Percentiles rank a stretch among this genome's conserved stretches.
These are phyloP conservation scores for Diachasmimorpha longicaudata DNA, from an alignment of 1,140 invertebrate genomes.

Conservation along the genomic window DNA sequence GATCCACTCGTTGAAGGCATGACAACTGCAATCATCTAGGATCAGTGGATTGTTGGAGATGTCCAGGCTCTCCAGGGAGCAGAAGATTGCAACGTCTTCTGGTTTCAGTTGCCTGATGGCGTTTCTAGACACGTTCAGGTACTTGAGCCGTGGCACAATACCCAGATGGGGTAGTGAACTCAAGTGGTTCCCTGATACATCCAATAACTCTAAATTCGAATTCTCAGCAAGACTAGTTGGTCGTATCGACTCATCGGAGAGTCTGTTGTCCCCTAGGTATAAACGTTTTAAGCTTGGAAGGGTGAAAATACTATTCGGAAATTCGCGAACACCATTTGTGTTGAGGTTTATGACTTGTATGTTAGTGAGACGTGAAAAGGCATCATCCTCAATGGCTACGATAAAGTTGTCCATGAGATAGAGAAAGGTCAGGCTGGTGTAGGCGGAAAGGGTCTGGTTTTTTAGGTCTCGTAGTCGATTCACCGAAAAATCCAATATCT, in stretches of 20 bases:
- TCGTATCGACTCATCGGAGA: conserved; percentile 41
- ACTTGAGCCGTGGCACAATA: conserved; percentile 32
- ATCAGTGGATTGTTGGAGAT: conserved; percentile 41
- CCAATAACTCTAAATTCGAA: conserved; percentile 41
- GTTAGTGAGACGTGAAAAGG: conserved; percentile 47
- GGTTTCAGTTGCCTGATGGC: conserved; percentile 42
- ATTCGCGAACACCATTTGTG: conserved; percentile 38
- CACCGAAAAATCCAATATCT: conserved; percentile 51
- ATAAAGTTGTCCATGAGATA: conserved; percentile 59
- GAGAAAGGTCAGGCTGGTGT: conserved; percentile 48
- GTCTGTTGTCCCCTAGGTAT: conserved; percentile 31
- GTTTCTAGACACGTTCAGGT: conserved; percentile 55
- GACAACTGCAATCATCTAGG: conserved; percentile 48
- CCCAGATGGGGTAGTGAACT: conserved; percentile 41
- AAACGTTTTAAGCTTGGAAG: conserved; percentile 34
- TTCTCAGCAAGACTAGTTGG: not conserved
- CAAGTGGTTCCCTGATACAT: conserved; percentile 42
- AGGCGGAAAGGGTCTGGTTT: conserved; percentile 47
- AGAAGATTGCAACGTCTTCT: conserved; percentile 51
- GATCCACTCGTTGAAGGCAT: conserved; percentile 44
- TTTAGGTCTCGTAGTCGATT: conserved; percentile 53
- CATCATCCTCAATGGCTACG: conserved; percentile 42
- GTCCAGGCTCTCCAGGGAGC: conserved; percentile 45
- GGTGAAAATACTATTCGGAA: conserved; percentile 45
- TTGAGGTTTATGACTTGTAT: conserved; percentile 51